Base-by-base conservation (phyloP, 2,113 vertebrate genomes). In the Rhynchomys soricoides region DNA sequence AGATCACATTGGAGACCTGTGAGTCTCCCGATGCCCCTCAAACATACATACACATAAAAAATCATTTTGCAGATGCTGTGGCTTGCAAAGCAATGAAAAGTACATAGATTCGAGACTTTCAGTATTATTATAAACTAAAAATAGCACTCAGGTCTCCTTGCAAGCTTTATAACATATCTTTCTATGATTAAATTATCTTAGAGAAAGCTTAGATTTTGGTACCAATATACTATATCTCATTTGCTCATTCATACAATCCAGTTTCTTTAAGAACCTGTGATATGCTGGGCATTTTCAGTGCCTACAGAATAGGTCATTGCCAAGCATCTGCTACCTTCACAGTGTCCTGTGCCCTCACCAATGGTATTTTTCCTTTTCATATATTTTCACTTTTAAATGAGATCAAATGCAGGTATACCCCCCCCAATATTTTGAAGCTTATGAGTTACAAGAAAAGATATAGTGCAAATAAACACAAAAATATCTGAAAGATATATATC, bases 61-160 rank as follows among this genome's bases (percentile, higher is more conserved):
- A 52, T 75, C 16, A 89, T 92, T 91, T 93, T 48, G 87, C 24
- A 96, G 70, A 89, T 68, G n/a, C 48, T 92, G 26, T 77, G 24
- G 48, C 75, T 89, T 94, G 10, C 74, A 96, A 95, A 16, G 48
- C 89, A 95, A 73, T 96, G 48, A 81, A 93, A 97, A 95, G 85
- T 64, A 82, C 55, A 90, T 50, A 94, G 93, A 94, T 73, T 74
- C 9, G 64, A 90, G 29, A 24, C 45, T 64, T 95, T 31, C 50
- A 48, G 40, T 91, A 52, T 66, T 89, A 70, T 55, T 94, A 83
- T 70, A 86, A 78, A 82, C 29, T 93, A 81, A 94, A 95, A 95
- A 92, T 26, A 92, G 50, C 45, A 90, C 62, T 57, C 34, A 62
- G 64, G n/a, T 40, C 29, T 90, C 45, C 92, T 94, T 59, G 22